Evolutionary conservation across 2,113 vertebrate genomes (phyloP).

Genomic region (zebrafish (Danio rerio)): GRCz12tu NC_133184.1:19611001-19611500

Average conservation of each 20-base stretch:
- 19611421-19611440: background rate
- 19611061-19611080: too few species aligned
- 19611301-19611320: conserved; percentile 21
- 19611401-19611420: background rate
- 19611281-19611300: conserved; percentile 14
- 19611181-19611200: background rate
- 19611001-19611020: too few species aligned
- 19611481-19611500: background rate
- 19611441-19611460: background rate
- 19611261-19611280: conserved; percentile 10
- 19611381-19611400: background rate
- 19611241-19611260: conserved; percentile 39
- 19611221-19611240: conserved; percentile 17
- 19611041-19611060: too few species aligned
- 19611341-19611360: background rate
- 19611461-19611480: conserved; percentile 1
- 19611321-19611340: conserved; percentile 12
- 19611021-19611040: too few species aligned
- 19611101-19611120: too few species aligned
- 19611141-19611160: background rate
- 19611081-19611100: too few species aligned
- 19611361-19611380: background rate
- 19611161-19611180: background rate
- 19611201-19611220: conserved; percentile 17
- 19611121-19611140: background rate